Evolutionary conservation across 92 coral and sea anemone species (phyloP).

Genomic region (Phenganax stokvisi): DNA sequence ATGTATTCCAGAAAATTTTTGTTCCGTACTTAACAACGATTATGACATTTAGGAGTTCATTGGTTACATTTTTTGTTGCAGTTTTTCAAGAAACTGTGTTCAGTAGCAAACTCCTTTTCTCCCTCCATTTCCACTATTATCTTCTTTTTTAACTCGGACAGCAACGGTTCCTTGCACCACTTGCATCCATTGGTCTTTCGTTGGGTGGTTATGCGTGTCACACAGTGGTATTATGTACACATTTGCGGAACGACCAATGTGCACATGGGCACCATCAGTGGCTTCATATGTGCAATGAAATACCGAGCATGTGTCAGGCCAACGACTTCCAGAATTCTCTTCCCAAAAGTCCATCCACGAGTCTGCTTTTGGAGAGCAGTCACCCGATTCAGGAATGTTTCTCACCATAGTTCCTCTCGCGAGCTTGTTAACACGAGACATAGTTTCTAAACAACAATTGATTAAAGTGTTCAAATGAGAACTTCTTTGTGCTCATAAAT

Average conservation of each 20-base stretch:
- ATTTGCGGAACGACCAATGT: not conserved
- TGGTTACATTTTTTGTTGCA: no score
- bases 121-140: not conserved
- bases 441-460: no score
- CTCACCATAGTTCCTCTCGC: no score
- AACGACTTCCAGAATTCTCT: not conserved
- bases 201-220: not conserved
- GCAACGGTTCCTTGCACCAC: conserved; percentile 15
- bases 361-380: not conserved
- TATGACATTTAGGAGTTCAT: no score
- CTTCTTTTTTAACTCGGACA: conserved; percentile 4
- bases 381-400: not conserved
- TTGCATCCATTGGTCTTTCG: not conserved
- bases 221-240: conserved; percentile 16
- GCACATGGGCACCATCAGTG: conserved; percentile 12
- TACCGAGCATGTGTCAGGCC: conserved; percentile 14
- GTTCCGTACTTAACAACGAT: no score
- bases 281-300: not conserved
- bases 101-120: no score
- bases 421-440: no score
- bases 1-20: no score
- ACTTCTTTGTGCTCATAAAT: no score
- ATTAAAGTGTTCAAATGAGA: no score
- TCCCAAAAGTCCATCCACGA: conserved; percentile 12
- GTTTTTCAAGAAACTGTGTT: no score